Base-by-base conservation (phyloP, 2,113 vertebrate genomes). In the Lipophrys pholis region DNA sequence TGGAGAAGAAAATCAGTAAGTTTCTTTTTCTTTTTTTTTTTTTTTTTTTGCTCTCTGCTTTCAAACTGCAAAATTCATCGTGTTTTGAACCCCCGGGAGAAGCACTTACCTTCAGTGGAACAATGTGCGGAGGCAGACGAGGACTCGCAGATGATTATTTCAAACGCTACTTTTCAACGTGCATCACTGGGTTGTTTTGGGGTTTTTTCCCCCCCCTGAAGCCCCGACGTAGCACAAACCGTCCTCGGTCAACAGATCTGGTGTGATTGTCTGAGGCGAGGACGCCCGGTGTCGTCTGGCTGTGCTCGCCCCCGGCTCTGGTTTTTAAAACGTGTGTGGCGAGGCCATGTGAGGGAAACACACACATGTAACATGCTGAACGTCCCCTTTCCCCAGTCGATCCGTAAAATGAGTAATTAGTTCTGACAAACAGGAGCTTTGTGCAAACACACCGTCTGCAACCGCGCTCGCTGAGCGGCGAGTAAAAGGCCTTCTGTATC, bases 81-180 rank as follows among this genome's bases (percentile, higher is more conserved):
- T 30, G 21, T 30, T 30, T 30, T 30, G 1, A 72, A 7, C 3
- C 14, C 14, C 14, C 11, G 9, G 1, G 59, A 21, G 5, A 11
- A 10, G 9, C 16, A 54, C 81, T 72, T 69, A 86, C 81, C 83
- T 81, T 42, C 0, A 38, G 53, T 39, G 6, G n/a, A 72, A 35
- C 46, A n/a, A 49, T 53, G 38, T 39, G n/a, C 14, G 12, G 48
- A 41, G 53, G 0, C 11, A 36, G 54, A 21, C n/a, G 5, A 21
- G 6, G 61, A 41, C 5, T 21, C 3, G 50, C 46, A 35, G 8
- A 2, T 39, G 57, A 8, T 11, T 3, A 5, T 39, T 14, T 30
- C 50, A 39, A 4, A 50, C 6, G 6, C 14, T 51, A 10, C 16
- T 12, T 30, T n/a, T 70, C 12, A 53, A 53, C 53, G 51, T 36